phyloP scores from a whole-genome alignment of 2,888 invertebrate species.

The Pammene fasciana region DNA sequence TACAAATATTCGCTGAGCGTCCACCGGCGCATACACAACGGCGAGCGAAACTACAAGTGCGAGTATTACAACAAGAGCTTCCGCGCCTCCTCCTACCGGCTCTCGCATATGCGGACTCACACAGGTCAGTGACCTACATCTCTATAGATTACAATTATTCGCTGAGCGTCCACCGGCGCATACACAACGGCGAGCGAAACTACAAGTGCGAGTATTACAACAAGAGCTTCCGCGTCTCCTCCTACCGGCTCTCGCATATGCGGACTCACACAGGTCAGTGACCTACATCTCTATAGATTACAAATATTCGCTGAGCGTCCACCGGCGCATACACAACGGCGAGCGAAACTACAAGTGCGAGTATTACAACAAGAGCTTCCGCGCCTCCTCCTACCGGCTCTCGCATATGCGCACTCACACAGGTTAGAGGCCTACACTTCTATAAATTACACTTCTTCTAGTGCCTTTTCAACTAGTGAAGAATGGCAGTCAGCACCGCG shows the following conservation, averaged over 20 bases:
- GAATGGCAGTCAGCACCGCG: too few species aligned
- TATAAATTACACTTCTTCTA: too few species aligned
- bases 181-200: conserved; percentile 94
- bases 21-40: conserved; percentile 93
- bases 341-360: conserved; percentile 94
- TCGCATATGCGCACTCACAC: conserved; percentile 94
- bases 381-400: conserved; percentile 93
- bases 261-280: conserved; percentile 90
- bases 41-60: conserved; percentile 93
- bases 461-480: too few species aligned
- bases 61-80: conserved; percentile 93
- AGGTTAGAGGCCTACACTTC: conserved; percentile 69
- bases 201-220: conserved; percentile 93
- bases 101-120: conserved; percentile 92
- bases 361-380: conserved; percentile 91
- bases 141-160: too few species aligned
- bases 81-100: conserved; percentile 92
- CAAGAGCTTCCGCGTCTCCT: conserved; percentile 93
- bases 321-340: conserved; percentile 93
- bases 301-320: conserved; percentile 92
- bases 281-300: too few species aligned
- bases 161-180: conserved; percentile 92
- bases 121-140: conserved; percentile 84
- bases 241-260: conserved; percentile 92
- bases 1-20: too few species aligned